Evolutionary conservation across 2,797 vertebrate genomes (phyloP).

Genomic region (Gymnodraco acuticeps): DNA sequence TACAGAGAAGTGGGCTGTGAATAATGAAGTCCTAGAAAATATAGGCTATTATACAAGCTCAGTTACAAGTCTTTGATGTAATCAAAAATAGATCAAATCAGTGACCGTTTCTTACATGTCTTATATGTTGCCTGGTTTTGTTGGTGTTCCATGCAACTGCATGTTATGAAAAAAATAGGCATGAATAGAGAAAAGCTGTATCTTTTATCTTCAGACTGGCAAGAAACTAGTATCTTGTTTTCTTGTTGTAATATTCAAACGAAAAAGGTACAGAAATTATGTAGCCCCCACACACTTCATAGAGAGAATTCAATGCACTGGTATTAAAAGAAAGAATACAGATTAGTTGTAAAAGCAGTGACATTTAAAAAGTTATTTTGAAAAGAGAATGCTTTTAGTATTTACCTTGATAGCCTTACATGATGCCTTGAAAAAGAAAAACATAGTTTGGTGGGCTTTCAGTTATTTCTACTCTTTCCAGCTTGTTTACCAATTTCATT

Average conservation of each 20-base stretch:
- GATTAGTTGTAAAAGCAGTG: conserved; percentile 3
- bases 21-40: conserved; percentile 55
- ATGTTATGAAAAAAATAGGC: not conserved
- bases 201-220: conserved; percentile 4
- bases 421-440: conserved; percentile 10
- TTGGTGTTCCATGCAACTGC: not conserved
- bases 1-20: conserved; percentile 60
- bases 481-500: not conserved
- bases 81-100: conserved; percentile 42
- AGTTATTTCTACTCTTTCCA: conserved; percentile 1
- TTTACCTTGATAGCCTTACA: conserved; percentile 4
- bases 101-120: conserved; percentile 7
- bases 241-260: not conserved
- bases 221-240: conserved; percentile 2
- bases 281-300: not conserved
- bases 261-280: not conserved
- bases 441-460: not conserved
- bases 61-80: conserved; percentile 40
- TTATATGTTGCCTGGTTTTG: conserved; percentile 5
- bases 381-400: not conserved
- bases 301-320: not conserved
- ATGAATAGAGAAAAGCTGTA: not conserved
- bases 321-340: conserved; percentile 1
- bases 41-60: conserved; percentile 35
- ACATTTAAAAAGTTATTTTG: conserved; percentile 27